These are phyloP conservation scores for Chrysomallon squamiferum DNA, from an alignment of 1,140 invertebrate species.

Conservation along the genomic window DNA sequence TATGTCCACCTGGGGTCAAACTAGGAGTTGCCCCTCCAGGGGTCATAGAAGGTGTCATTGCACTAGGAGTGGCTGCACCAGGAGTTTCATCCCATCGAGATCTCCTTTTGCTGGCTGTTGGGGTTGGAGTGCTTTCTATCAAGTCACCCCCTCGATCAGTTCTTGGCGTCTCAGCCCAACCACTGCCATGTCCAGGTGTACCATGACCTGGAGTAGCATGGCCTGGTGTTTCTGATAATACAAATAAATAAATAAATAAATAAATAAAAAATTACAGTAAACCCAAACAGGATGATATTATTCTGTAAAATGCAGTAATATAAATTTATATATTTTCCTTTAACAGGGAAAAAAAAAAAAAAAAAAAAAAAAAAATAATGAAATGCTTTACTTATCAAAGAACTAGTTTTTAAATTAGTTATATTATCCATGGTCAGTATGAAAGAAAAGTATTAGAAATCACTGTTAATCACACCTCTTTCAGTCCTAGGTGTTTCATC, in stretches of 20 bases:
- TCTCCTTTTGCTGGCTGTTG: slow-evolving; percentile 88
- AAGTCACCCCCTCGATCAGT: slow-evolving; percentile 77
- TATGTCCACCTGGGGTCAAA: slow-evolving; percentile 70
- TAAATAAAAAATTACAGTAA: not conserved
- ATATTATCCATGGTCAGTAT: too few relatives aligned
- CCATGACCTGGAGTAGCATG: slow-evolving; percentile 67
- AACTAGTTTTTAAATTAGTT: too few relatives aligned
- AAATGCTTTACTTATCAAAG: too few relatives aligned
- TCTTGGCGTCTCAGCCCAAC: slow-evolving; percentile 94
- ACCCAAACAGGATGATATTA: not conserved
- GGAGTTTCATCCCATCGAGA: slow-evolving; percentile 98
- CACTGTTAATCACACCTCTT: slow-evolving; percentile 69
- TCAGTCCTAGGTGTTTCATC: slow-evolving; percentile 99
- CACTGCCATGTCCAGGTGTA: slow-evolving; percentile 92
- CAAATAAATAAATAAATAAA: not conserved
- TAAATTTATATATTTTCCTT: not conserved
- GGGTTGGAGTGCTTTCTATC: slow-evolving; percentile 70
- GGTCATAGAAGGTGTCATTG: slow-evolving; percentile 48
- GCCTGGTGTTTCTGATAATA: not conserved
- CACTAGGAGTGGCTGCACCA: slow-evolving; percentile 45
- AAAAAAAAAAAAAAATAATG: too few relatives aligned
- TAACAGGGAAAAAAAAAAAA: not conserved
- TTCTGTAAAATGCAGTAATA: not conserved
- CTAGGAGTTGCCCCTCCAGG: slow-evolving; percentile 50
- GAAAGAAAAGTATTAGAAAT: too few relatives aligned